Conservation (phyloP, 2,113 vertebrate genomes). For the Ictalurus punctatus region DNA sequence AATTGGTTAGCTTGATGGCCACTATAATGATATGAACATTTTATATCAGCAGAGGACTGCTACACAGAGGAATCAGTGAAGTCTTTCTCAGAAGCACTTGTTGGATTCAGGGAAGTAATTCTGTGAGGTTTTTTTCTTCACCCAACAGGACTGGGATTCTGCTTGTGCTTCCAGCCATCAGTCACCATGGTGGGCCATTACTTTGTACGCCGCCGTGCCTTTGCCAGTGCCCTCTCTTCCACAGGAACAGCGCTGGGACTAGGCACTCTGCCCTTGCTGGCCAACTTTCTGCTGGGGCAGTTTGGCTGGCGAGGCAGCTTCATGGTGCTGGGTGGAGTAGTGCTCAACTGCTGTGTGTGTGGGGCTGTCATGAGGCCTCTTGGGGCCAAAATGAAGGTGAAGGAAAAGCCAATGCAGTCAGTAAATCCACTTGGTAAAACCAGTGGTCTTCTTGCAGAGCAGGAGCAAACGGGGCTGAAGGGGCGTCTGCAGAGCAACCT, state of each 20-base stretch:
- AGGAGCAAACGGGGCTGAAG: conserved; percentile 35
- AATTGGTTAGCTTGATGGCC: not conserved
- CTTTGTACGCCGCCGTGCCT: conserved; percentile 69
- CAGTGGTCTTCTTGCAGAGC: conserved; percentile 7
- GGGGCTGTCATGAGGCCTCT: conserved; percentile 83
- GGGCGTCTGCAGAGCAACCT: conserved; percentile 7
- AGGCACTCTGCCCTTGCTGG: conserved; percentile 74
- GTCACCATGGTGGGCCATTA: conserved; percentile 79
- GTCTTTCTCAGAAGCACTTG: not conserved
- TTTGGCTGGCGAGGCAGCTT: conserved; percentile 85
- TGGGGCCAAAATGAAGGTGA: conserved; percentile 30
- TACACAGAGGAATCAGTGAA: not conserved
- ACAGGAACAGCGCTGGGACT: conserved; percentile 77
- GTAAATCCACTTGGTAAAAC: not conserved
- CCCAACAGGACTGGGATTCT: conserved; percentile 76
- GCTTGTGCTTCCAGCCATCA: conserved; percentile 81
- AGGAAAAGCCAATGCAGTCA: not conserved
- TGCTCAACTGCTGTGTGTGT: conserved; percentile 81
- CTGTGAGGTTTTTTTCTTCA: not conserved
- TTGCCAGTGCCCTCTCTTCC: conserved; percentile 82
- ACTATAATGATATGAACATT: not conserved
- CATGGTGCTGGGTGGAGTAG: conserved; percentile 79
- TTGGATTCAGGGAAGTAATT: not conserved
- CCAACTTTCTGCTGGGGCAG: conserved; percentile 72
- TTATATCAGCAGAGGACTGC: not conserved